Base-by-base conservation (phyloP, 1,140 invertebrate genomes). In the Hyles euphorbiae region DNA sequence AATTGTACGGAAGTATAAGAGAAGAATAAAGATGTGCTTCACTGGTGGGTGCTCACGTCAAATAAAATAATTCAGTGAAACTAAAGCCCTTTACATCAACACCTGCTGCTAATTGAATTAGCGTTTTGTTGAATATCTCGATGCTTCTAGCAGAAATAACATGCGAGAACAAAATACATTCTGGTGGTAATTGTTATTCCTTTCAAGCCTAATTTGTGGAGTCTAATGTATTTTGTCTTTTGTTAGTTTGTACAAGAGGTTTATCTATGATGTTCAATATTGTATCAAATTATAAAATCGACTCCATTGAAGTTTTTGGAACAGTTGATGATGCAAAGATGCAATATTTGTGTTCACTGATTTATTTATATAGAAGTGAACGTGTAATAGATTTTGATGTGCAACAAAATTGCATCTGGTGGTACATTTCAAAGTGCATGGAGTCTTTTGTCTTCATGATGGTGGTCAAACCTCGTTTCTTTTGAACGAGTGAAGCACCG, bases 401-500 rank as follows among this genome's bases (percentile, higher is more conserved):
- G 80, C 83, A 65, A 76, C 22, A 70, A 83, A 77, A 55, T 76
- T 76, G 74, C 76, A 73, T 74, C 66, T 62, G 61, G 83, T 83
- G 79, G 63, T 76, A 83, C 68, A 77, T 70, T 76, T 75, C 78
- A 83, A 74, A 75, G 82, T 86, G 84, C 84, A 81, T 72, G 74
- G 81, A 83, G 81, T 77, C 80, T 78, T 78, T 67, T 63, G 76
- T 73, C 72, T 70, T 69, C 66, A 71, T 78, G 60, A 72, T 76
- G 89, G 22, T 22, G 22, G 82, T 91, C 92, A 91, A 94, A 94
- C 93, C 93, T 94, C 93, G 90, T 91, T 91, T 90, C 90, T 92
- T 90, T 91, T 92, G 92, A 96, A 95, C 90, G 94, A 94, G 91
- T 98, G 95, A 75, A 98, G 93, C 76, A 93, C 94, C 76, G 97